Conservation (phyloP, 2,888 invertebrate species). For the Choreutis nemorana region DNA sequence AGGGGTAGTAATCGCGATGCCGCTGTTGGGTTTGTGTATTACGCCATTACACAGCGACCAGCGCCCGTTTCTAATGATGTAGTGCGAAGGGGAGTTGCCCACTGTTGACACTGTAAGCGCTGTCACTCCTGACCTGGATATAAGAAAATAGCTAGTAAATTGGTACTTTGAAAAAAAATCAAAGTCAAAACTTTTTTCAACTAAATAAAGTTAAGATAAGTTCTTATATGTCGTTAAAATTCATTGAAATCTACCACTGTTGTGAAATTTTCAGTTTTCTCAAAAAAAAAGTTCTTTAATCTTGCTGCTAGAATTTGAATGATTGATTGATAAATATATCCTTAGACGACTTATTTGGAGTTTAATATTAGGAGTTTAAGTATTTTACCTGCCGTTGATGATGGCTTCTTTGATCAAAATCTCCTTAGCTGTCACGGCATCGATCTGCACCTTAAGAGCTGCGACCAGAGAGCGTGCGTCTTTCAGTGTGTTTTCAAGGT, state of each 20-base stretch:
- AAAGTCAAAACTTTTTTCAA: too few relatives aligned
- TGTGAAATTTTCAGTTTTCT: too few relatives aligned
- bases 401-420: conserved; percentile 36
- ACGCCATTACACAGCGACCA: conserved; percentile 45
- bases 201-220: not conserved
- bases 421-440: conserved; percentile 22
- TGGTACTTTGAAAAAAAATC: too few relatives aligned
- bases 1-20: conserved; percentile 22
- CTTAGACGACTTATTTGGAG: too few relatives aligned
- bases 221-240: too few relatives aligned
- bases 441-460: conserved; percentile 29
- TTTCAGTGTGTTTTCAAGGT: conserved; percentile 26
- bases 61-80: conserved; percentile 37
- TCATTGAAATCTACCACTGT: too few relatives aligned
- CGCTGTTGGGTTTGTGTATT: conserved; percentile 24
- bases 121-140: conserved; percentile 33
- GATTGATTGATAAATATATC: too few relatives aligned
- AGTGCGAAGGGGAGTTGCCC: conserved; percentile 25
- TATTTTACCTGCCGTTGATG: conserved; percentile 34
- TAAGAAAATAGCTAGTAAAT: not conserved
- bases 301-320: too few relatives aligned
- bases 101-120: conserved; percentile 30
- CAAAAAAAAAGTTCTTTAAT: not conserved
- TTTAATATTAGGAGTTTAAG: not conserved
- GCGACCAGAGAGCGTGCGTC: conserved; percentile 29